A percentile compares a stretch with the other conserved stretches of the same genome.
phyloP scores from a whole-genome alignment of 2,797 vertebrate species.

The Acanthiza pusilla region DNA sequence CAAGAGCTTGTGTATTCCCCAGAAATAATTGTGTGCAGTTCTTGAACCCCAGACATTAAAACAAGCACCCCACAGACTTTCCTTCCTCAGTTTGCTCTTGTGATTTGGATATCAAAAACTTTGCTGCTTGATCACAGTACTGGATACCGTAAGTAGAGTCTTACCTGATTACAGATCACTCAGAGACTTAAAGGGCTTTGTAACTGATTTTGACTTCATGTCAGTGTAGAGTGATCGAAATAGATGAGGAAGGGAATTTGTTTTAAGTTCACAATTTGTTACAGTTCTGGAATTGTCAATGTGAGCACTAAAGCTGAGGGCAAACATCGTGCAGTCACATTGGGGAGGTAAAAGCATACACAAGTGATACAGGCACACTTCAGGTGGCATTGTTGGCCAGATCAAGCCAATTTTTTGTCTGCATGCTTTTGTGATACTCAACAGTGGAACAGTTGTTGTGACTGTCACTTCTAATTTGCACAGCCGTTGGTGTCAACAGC shows the following conservation, averaged over 20 bases:
- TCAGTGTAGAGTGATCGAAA: neutral
- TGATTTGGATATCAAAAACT: neutral
- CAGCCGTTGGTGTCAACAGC: constrained; percentile 16
- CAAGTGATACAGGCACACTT: neutral
- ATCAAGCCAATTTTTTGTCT: neutral
- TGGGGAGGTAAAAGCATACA: neutral
- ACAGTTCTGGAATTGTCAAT: neutral
- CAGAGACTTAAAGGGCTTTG: neutral
- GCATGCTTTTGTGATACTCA: neutral
- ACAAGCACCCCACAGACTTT: neutral
- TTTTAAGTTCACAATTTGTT: neutral
- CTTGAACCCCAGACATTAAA: neutral
- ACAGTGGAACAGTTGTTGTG: constrained; percentile 27
- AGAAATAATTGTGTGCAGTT: neutral
- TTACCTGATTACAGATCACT: neutral
- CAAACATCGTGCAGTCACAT: neutral
- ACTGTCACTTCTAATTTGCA: constrained; percentile 31
- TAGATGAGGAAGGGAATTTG: neutral
- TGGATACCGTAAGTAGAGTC: neutral
- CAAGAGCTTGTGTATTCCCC: neutral
- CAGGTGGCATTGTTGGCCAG: neutral
- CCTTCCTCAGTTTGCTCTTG: neutral
- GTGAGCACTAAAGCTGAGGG: neutral
- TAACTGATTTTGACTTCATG: neutral
- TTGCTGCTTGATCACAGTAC: neutral